Conservation (phyloP, 2,888 invertebrate species). For the Cetonia aurata region DNA sequence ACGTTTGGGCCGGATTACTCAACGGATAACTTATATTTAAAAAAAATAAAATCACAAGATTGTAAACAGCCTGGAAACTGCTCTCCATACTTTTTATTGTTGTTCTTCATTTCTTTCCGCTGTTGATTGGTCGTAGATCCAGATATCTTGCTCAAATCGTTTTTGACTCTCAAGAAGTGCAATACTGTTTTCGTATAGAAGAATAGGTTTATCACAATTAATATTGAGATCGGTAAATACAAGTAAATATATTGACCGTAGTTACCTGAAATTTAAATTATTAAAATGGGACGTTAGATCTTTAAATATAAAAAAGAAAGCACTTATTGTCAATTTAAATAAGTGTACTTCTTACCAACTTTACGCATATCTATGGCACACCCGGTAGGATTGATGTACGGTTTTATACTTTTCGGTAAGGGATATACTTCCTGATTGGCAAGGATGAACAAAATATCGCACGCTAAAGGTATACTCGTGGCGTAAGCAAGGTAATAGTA, state of each 20-base stretch:
- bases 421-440: slow-evolving; percentile 9
- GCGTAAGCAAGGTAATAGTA: slow-evolving; percentile 3
- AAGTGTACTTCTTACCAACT: neutral
- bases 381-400: slow-evolving; percentile 4
- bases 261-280: slow-evolving; percentile 7
- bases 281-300: too few species aligned
- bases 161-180: slow-evolving; percentile 13
- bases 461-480: neutral
- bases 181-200: slow-evolving; percentile 8
- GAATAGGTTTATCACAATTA: slow-evolving; percentile 11
- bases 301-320: neutral
- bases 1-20: too few species aligned
- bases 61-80: too few species aligned
- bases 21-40: too few species aligned
- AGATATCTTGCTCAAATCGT: slow-evolving; percentile 2
- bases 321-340: neutral
- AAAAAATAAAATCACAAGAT: neutral
- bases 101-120: neutral
- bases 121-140: neutral
- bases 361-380: slow-evolving; percentile 2
- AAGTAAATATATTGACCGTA: slow-evolving; percentile 9
- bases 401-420: slow-evolving; percentile 6
- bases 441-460: slow-evolving; percentile 11
- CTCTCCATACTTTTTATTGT: slow-evolving; percentile 14
- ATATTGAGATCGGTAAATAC: slow-evolving; percentile 12